Base-by-base conservation (phyloP, 1,140 invertebrate genomes). In the Aricia agestis region DNA sequence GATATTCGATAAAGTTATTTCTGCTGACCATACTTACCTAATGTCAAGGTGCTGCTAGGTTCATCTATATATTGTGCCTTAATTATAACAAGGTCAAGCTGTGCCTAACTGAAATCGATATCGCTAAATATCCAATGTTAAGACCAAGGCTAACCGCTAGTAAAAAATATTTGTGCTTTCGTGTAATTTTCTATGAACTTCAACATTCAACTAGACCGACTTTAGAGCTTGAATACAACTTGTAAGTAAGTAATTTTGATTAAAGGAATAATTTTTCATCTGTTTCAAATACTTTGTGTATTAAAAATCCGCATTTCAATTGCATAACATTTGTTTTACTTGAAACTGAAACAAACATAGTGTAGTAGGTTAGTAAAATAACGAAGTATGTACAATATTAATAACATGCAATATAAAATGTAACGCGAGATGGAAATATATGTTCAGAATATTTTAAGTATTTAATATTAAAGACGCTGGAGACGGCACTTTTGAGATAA, bases 401-500 rank as follows among this genome's bases (percentile, higher is more conserved):
- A 32, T 45, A 45, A 9, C 11, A 52, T 52, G 0, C 11, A 52
- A 52, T 52, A 52, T 52, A 15, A 52, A 52, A 52, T 52, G 45
- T 11, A 52, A 52, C 45, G 45, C 10, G 13, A 52, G 45, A 52
- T 52, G 11, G 11, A 4, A 13, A 52, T 45, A 45, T 45, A 13
- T 52, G 45, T 52, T 52, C 45, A 52, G 45, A 52, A 52, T 52
- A 52, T 11, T 63, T 17, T 63, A 63, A 63, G 59, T 19, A 25
- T 63, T 63, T 63, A 63, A 63, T 18, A 11, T 52, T 52, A 18
- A 63, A 63, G 18, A 63, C 18, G 59, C 6, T 7, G 19, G 59
- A 19, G 18, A 25, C 18, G 59, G 11, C 17, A 63, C 59, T 63
- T 52, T 63, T 63, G 19, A 19, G 59, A 25, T 63, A 63, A 63